Evolutionary conservation across 2,797 vertebrate genomes (phyloP), one percentile per base, ranked within the genome.

Genomic region (Sebastes trivittatus): DNA sequence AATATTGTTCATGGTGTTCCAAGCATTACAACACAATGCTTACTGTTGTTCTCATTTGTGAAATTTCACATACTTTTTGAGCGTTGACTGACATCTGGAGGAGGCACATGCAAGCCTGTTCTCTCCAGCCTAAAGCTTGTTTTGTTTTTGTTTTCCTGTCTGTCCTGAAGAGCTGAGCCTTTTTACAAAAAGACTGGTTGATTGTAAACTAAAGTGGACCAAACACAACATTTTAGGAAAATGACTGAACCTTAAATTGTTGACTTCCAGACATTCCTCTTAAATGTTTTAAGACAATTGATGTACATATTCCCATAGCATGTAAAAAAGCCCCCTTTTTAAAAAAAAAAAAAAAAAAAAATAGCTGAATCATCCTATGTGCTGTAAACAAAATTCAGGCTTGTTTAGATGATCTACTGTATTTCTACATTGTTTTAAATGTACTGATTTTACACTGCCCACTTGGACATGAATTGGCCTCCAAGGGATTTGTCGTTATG

Each of bases 351-450:
- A 30, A 25, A 36, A 36, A 11, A 36, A 7, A 23, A 25, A 22
- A 29, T 63, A 4, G 3, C 71, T 64, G 11, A 72, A 30, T 61
- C 11, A 30, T 61, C 11, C 11, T 22, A 9, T 6, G 11, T 72
- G 65, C 65, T 74, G 30, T 56, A 62, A 30, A 59, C 34, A 8
- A 4, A 22, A 42, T 42, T 25, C 38, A 60, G 27, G 4, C 75
- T 83, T 88, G 74, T 75, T 83, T 73, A 77, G 29, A 55, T 46
- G 54, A 64, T 58, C 14, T 55, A 6, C 82, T 72, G 13, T 75
- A 66, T 76, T 89, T 87, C 34, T 95, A 94, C 95, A 95, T 96
- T 95, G 95, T 96, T 96, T 93, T 96, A 96, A 96, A 96, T 96
- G 95, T 95, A 91, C 80, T 64, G 13, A 36, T 74, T 80, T 88